Base-by-base conservation (phyloP, 2,113 vertebrate species). In the Cisticola juncidis region DNA sequence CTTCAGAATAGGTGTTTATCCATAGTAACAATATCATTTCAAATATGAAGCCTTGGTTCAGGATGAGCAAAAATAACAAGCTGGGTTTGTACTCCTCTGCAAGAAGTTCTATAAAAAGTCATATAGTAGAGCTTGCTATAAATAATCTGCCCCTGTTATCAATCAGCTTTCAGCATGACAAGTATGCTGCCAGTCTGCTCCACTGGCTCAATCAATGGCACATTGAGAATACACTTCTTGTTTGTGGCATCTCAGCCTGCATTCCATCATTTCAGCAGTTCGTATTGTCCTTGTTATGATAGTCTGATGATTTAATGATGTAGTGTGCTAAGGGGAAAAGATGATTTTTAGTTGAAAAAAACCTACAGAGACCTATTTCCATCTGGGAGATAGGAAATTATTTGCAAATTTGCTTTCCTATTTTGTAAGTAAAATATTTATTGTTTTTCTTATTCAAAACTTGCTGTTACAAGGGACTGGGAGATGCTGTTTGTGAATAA, bases 261-360 rank as follows among this genome's bases (percentile, higher is more conserved):
- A 66, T 91, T 96, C 76, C 73, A 82, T 97, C 96, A 97, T 94
- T 93, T 80, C 70, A 93, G 61, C 35, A 94, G 54, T 84, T 86
- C 11, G 0, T 61, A 85, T 95, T 96, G 84, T 94, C 94, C 77
- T 91, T 94, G 80, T 72, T 95, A 81, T 86, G 94, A 94, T 95
- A 81, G 72, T 72, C 60, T 92, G 92, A 91, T 90, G 72, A 95
- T 95, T 98, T 97, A 97, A 92, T 42, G 51, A 85, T 56, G 28
- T 42, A 77, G 35, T 56, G 21, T 17, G 6, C 64, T 90, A 93
- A 71, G 64, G 56, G 91, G 80, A 91, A 89, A 95, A 81, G 88
- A 88, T 87, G 35, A 64, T 56, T 94, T 90, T 82, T 88, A 36
- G 62, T 42, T 91, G 50, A 64, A 82, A 91, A 95, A 97, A 79